Conservation (phyloP, 2,797 vertebrate genomes). For the Poecilia picta region DNA sequence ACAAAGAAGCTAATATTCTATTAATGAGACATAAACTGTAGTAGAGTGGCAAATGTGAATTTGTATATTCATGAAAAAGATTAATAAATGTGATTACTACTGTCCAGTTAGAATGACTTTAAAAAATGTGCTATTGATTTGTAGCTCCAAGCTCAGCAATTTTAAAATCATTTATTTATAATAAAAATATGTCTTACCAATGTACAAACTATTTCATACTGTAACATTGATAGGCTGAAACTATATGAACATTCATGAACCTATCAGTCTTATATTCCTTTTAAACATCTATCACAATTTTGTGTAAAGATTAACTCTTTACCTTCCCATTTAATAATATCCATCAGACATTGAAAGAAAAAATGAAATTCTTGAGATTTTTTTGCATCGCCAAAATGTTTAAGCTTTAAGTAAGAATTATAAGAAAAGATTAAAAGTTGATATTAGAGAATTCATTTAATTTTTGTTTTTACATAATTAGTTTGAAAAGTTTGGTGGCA, state of each 20-base stretch:
- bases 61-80: conserved; percentile 87
- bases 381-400: not conserved
- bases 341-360: not conserved
- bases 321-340: not conserved
- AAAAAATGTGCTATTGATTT: conserved; percentile 47
- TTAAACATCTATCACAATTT: not conserved
- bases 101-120: conserved; percentile 69
- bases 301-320: not conserved
- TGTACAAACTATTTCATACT: not conserved
- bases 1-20: conserved; percentile 80
- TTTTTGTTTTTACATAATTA: not conserved
- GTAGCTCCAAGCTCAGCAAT: conserved; percentile 8
- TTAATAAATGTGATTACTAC: conserved; percentile 85
- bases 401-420: not conserved
- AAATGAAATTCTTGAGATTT: not conserved
- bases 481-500: not conserved
- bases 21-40: conserved; percentile 81
- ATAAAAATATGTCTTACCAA: not conserved
- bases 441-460: not conserved
- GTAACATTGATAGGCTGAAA: not conserved
- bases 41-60: conserved; percentile 82
- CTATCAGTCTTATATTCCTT: not conserved
- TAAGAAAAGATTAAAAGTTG: not conserved
- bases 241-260: not conserved
- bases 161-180: conserved; percentile 11